Conservation (phyloP, 1,140 invertebrate species). For the Mercenaria mercenaria region DNA sequence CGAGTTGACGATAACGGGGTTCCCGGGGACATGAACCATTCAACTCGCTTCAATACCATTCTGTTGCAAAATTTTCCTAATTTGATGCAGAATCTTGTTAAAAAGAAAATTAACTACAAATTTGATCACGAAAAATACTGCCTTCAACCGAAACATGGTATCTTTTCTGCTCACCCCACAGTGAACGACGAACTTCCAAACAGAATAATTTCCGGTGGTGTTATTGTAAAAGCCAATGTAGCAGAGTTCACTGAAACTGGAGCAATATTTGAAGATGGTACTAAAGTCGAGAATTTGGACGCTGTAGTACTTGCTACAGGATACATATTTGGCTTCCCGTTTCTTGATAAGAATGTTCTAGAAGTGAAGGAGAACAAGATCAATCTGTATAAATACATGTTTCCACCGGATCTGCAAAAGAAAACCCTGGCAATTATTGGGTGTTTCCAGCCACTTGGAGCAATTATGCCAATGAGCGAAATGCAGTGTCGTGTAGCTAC, state of each 20-base stretch:
- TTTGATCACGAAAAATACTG: conserved; percentile 86
- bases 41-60: neutral
- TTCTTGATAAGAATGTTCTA: conserved; percentile 78
- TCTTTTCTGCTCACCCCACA: conserved; percentile 86
- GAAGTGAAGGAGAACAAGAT: conserved; percentile 83
- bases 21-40: conserved; percentile 73
- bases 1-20: conserved; percentile 81
- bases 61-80: neutral
- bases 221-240: conserved; percentile 84
- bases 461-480: conserved; percentile 86
- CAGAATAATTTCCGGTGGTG: conserved; percentile 85
- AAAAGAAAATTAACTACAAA: conserved; percentile 70
- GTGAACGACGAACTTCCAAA: conserved; percentile 88
- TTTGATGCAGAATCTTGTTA: neutral
- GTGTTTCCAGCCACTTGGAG: conserved; percentile 87
- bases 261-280: conserved; percentile 84
- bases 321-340: conserved; percentile 81
- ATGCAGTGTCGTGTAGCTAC: conserved; percentile 75
- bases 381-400: conserved; percentile 87
- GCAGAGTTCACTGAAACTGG: conserved; percentile 78
- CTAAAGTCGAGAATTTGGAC: conserved; percentile 76
- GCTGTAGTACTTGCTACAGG: conserved; percentile 80
- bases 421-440: conserved; percentile 87
- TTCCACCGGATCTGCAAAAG: conserved; percentile 85
- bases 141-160: conserved; percentile 85